Percentiles rank a stretch among this genome's conserved stretches.
Conservation (phyloP, 2,113 vertebrate species). For the Triplophysa rosa region DNA sequence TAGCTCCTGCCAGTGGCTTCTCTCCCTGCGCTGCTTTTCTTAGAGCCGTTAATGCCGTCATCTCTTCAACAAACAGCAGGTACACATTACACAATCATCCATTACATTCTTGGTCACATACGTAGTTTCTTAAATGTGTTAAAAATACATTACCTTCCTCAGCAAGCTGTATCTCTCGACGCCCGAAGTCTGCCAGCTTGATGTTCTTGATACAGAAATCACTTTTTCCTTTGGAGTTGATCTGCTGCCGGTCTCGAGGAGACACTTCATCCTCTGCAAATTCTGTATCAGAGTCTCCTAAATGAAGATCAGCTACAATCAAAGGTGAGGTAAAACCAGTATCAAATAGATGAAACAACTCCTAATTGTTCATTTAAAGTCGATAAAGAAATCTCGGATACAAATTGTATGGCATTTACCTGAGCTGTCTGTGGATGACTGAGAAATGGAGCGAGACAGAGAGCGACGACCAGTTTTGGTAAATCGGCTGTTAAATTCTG, state of each 20-base stretch:
- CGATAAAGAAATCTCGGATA: background rate
- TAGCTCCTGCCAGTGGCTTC: conserved; percentile 89
- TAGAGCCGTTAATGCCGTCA: conserved; percentile 91
- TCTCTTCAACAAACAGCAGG: conserved; percentile 73
- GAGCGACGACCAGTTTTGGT: conserved; percentile 83
- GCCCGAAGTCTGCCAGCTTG: conserved; percentile 85
- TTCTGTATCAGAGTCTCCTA: conserved; percentile 82
- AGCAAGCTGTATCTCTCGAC: conserved; percentile 88
- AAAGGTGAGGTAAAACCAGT: background rate
- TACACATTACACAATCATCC: background rate
- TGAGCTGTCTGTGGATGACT: conserved; percentile 87
- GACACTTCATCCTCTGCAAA: conserved; percentile 85
- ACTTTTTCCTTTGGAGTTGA: conserved; percentile 79
- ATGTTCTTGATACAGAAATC: conserved; percentile 95
- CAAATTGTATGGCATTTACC: conserved; percentile 67
- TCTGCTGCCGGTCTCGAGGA: conserved; percentile 83
- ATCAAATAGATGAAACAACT: background rate
- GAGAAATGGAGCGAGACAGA: conserved; percentile 86
- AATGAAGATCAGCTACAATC: background rate
- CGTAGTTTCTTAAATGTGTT: conserved; percentile 37
- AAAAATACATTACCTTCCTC: conserved; percentile 77
- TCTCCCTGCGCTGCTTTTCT: conserved; percentile 89
- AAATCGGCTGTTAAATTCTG: conserved; percentile 89
- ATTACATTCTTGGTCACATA: background rate
- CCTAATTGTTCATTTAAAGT: background rate